A percentile compares a stretch with the other conserved stretches of the same genome.
Evolutionary conservation across 2,888 invertebrate genomes (phyloP).

Genomic region (Masnerella sp.): DNA sequence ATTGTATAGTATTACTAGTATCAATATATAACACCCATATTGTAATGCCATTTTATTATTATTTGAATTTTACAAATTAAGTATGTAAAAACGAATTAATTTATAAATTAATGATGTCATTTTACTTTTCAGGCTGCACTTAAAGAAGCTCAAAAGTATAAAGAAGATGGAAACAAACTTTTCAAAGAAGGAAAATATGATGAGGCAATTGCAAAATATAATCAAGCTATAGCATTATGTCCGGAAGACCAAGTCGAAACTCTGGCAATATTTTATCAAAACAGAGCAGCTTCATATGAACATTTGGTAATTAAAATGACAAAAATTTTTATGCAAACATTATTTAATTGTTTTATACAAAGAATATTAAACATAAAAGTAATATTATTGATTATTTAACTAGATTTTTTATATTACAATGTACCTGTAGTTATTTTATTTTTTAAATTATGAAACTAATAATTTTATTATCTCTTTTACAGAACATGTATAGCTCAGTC

Average conservation of each 20-base stretch:
- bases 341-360: not conserved
- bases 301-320: conserved; percentile 82
- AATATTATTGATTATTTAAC: no score
- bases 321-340: not conserved
- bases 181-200: conserved; percentile 93
- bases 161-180: conserved; percentile 91
- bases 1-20: no score
- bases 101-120: no score
- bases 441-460: not conserved
- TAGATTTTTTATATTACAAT: not conserved
- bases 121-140: conserved; percentile 80
- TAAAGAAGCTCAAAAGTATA: conserved; percentile 87
- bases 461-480: conserved; percentile 21
- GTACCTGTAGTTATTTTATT: not conserved
- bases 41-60: no score
- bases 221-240: conserved; percentile 95
- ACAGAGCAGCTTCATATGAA: conserved; percentile 96
- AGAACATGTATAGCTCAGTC: conserved; percentile 89
- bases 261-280: conserved; percentile 95
- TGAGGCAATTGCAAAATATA: conserved; percentile 93
- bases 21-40: no score
- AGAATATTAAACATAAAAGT: no score
- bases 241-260: conserved; percentile 85
- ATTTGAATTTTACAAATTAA: no score
- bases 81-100: not conserved